phyloP scores from a whole-genome alignment of 2,797 vertebrate species.

The Rhinichthys osculus region DNA sequence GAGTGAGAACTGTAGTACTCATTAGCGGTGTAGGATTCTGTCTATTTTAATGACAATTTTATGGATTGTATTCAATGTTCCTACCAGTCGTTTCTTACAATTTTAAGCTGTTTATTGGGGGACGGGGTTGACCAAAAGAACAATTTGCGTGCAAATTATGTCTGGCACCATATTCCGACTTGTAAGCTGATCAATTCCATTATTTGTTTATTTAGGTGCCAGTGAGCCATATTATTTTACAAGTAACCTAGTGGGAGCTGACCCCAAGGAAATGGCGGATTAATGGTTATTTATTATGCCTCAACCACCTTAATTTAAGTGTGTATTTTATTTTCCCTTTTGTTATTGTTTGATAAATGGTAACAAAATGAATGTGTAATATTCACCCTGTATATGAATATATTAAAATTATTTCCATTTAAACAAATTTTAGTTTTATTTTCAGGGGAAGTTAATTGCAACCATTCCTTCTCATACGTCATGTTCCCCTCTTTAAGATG shows the following conservation, averaged over 20 bases:
- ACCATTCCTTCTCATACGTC: constrained; percentile 6
- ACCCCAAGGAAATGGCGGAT: constrained; percentile 38
- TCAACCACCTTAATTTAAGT: constrained; percentile 62
- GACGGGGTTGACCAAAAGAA: constrained; percentile 30
- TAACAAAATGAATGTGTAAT: constrained; percentile 49
- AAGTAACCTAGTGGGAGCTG: constrained; percentile 25
- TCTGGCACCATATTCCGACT: constrained; percentile 36
- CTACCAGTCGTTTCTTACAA: constrained; percentile 30
- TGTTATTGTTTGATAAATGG: constrained; percentile 39
- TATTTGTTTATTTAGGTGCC: constrained; percentile 40
- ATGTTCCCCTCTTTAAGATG: constrained; percentile 10
- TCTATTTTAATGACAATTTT: constrained; percentile 63
- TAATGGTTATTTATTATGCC: constrained; percentile 66
- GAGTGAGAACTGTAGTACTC: constrained; percentile 43
- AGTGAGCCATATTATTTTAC: constrained; percentile 48
- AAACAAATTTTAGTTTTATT: constrained; percentile 20
- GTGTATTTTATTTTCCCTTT: constrained; percentile 48
- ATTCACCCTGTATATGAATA: constrained; percentile 46
- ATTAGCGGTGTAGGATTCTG: constrained; percentile 57
- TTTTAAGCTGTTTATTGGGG: constrained; percentile 13
- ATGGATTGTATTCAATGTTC: constrained; percentile 59
- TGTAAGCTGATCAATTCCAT: constrained; percentile 39
- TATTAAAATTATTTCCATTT: constrained; percentile 52
- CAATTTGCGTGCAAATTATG: constrained; percentile 12
- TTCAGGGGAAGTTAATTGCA: constrained; percentile 42